Evolutionary conservation across 2,797 vertebrate species (phyloP).

Genomic region (Oreochromis mossambicus): DNA sequence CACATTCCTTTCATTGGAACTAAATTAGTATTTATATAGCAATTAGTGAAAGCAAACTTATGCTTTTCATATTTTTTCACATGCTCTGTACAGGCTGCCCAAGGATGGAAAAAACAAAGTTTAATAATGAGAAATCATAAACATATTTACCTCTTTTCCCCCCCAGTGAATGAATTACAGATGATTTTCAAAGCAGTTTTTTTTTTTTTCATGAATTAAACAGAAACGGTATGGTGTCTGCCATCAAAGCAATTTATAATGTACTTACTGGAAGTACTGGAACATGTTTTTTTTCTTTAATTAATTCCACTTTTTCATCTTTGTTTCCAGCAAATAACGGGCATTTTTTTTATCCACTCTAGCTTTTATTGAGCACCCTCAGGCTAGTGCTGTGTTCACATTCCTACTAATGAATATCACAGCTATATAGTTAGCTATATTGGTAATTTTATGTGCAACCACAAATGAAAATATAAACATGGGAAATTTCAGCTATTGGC

Average conservation of each 20-base stretch:
- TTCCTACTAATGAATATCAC: constrained; percentile 7
- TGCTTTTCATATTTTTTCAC: background rate
- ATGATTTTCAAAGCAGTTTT: background rate
- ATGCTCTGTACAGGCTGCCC: background rate
- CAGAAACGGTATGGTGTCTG: background rate
- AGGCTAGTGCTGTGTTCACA: background rate
- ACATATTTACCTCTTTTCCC: background rate
- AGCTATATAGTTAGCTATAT: background rate
- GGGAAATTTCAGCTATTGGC: background rate
- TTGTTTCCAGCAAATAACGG: constrained; percentile 7
- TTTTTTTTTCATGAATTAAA: background rate
- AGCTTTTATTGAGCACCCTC: constrained; percentile 16
- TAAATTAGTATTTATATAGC: background rate
- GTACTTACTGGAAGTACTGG: background rate
- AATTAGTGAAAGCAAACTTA: background rate
- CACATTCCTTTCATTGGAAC: background rate
- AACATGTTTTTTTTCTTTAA: background rate
- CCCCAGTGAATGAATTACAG: background rate
- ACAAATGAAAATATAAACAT: background rate
- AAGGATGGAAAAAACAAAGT: background rate
- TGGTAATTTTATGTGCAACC: background rate
- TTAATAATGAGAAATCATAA: background rate
- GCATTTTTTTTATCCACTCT: background rate
- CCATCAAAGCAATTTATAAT: background rate
- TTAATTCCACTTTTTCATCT: background rate